phyloP scores from a whole-genome alignment of 2,888 invertebrate genomes.

The Lasioglossum vierecki region DNA sequence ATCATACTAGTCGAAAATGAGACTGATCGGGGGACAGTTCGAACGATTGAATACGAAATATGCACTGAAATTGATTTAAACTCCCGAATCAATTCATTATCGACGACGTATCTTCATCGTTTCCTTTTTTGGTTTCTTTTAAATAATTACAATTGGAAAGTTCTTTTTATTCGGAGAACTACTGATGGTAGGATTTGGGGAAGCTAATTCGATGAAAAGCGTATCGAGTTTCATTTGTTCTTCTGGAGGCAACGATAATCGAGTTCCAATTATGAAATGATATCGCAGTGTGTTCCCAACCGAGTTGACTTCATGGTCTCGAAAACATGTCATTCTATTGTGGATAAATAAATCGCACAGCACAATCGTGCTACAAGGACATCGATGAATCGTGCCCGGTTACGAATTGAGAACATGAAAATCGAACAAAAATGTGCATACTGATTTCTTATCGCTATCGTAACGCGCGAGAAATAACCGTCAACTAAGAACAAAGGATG shows the following conservation, averaged over 20 bases:
- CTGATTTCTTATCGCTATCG: not conserved
- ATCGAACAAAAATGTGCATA: conserved; percentile 33
- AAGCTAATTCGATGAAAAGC: not conserved
- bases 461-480: not conserved
- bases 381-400: conserved; percentile 45
- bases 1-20: conserved; percentile 24
- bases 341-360: conserved; percentile 7
- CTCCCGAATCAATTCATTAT: conserved; percentile 37
- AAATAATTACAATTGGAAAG: not conserved
- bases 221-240: not conserved
- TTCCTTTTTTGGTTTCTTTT: not conserved
- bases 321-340: conserved; percentile 18
- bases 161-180: not conserved
- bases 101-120: conserved; percentile 6
- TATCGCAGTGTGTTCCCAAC: not conserved
- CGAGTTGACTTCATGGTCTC: conserved; percentile 1
- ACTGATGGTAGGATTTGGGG: not conserved
- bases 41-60: too few species aligned
- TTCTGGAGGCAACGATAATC: not conserved
- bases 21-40: conserved; percentile 21
- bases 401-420: conserved; percentile 50
- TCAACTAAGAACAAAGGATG: not conserved
- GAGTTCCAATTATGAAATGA: not conserved
- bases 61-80: not conserved
- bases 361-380: conserved; percentile 42